Percentiles rank a stretch among this genome's conserved stretches.
These are phyloP conservation scores for Sitobion miscanthi DNA, from an alignment of 1,140 invertebrate genomes.

Conservation along the genomic window DNA sequence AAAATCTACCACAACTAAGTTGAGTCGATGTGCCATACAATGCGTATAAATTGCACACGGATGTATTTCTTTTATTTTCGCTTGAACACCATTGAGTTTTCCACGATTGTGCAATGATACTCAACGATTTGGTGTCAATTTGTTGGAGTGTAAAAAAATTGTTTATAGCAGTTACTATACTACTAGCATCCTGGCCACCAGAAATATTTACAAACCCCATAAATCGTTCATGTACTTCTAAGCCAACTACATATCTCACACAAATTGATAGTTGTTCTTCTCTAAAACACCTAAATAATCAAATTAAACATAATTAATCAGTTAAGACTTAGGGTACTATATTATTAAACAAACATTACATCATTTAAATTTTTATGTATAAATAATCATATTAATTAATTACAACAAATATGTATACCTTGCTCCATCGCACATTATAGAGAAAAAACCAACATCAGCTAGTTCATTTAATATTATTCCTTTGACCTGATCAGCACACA, in stretches of 20 bases:
- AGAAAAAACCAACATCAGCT: background rate
- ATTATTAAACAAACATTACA: background rate
- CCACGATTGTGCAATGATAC: background rate
- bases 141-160: background rate
- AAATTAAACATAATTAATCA: background rate
- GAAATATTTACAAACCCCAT: background rate
- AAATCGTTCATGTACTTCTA: background rate
- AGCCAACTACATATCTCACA: background rate
- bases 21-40: too few species aligned
- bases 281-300: slow-evolving; percentile 2
- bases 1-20: too few species aligned
- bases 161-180: too few species aligned
- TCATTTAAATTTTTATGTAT: background rate
- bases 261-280: slow-evolving; percentile 11
- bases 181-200: background rate
- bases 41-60: background rate
- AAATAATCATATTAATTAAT: too few species aligned
- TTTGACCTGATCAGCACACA: too few species aligned
- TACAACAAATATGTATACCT: background rate
- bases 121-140: background rate
- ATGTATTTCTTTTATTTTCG: background rate
- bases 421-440: background rate
- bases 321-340: background rate
- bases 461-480: background rate
- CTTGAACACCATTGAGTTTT: background rate